Base-by-base conservation (phyloP, 1,140 invertebrate species). In the Neodiprion virginianus region DNA sequence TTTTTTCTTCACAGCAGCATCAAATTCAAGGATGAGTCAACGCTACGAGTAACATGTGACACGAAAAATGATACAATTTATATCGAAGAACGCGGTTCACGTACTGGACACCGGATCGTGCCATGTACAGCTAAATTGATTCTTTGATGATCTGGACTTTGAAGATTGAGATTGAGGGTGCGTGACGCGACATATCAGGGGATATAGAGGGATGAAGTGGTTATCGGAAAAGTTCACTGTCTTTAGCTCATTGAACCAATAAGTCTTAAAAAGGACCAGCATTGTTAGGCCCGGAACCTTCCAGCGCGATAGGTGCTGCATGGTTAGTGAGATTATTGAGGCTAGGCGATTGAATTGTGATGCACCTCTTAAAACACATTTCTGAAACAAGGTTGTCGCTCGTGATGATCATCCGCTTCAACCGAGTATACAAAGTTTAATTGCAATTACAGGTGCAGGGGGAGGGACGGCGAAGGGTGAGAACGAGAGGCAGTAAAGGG, bases 1-100 rank as follows among this genome's bases (percentile, higher is more conserved):
- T 40, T 40, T 40, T 40, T 40, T 40, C 28, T 40, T 40, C 5
- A 40, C 28, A 40, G 28, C 28, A 40, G 28, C 28, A 3, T 5
- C 28, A 40, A 40, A 40, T 40, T 40, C 28, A 40, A 40, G 28
- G 28, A 40, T 40, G 28, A 40, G 2, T 40, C 2, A 4, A 40
- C 5, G 28, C 5, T 2, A 1, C 28, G 28, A 40, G 28, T 40
- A 61, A 14, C 11, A 61, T 3, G 53, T 17, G 53, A 14, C 53
- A 61, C 53, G 53, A 61, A 8, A 61, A 61, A 61, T 8, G 53
- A 61, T 61, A 61, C 53, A 61, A 61, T 61, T 61, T 61, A 61
- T 40, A 40, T 40, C 53, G 53, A 61, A 17, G 8, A 61, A 17
- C 11, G n/a, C 11, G 11, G 53, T 8, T 61, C 11, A 61, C 53